phyloP scores from a whole-genome alignment of 2,888 invertebrate genomes.

The Crepidodera aurea region DNA sequence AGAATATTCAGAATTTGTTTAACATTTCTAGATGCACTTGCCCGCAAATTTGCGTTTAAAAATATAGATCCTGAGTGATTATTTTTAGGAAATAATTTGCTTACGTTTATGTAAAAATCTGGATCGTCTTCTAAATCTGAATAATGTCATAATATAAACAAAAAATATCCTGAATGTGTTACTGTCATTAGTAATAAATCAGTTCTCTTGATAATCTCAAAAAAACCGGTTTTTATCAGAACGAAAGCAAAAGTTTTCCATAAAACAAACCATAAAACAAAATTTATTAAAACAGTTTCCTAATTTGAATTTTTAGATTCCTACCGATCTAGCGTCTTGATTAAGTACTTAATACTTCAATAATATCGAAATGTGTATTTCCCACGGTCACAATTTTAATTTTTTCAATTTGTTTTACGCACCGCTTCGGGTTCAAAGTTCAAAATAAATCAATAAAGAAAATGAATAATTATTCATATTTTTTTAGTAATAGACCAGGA shows the following conservation, averaged over 20 bases:
- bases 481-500: background rate
- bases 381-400: slow-evolving; percentile 25
- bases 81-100: too few species aligned
- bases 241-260: background rate
- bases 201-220: background rate
- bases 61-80: too few species aligned
- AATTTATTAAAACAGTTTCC: background rate
- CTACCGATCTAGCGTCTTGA: background rate
- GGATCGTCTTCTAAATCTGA: too few species aligned
- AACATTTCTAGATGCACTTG: too few species aligned
- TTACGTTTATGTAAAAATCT: too few species aligned
- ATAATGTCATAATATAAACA: too few species aligned
- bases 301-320: slow-evolving; percentile 1
- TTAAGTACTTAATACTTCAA: background rate
- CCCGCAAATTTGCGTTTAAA: too few species aligned
- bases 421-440: slow-evolving; percentile 23
- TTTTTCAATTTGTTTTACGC: slow-evolving; percentile 7
- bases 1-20: too few species aligned
- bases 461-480: slow-evolving; percentile 3
- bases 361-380: slow-evolving; percentile 6
- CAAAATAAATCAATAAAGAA: slow-evolving; percentile 16
- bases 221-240: background rate
- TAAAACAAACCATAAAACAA: background rate
- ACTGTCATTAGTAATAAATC: too few species aligned
- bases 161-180: too few species aligned